Percentiles rank a stretch among this genome's conserved stretches.
Evolutionary conservation across 2,797 vertebrate species (phyloP).

Genomic region (Carduelis carduelis): DNA sequence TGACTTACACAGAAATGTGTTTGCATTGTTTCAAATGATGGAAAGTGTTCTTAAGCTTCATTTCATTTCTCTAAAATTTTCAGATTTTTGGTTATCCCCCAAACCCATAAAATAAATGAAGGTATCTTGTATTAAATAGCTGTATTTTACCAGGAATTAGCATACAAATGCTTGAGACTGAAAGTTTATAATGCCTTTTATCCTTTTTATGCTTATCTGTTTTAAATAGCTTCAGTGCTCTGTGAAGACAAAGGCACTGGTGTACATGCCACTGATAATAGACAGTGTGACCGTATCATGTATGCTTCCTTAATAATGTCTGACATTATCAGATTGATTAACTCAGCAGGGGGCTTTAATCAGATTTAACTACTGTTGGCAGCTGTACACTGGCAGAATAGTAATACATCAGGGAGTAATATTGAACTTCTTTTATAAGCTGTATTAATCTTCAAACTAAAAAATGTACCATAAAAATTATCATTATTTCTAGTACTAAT

Average conservation of each 20-base stretch:
- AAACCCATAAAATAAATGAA: not conserved
- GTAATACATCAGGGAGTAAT: constrained; percentile 59
- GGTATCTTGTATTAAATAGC: not conserved
- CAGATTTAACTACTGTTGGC: constrained; percentile 75
- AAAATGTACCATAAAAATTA: constrained; percentile 30
- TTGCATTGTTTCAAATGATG: not conserved
- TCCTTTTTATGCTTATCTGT: constrained; percentile 46
- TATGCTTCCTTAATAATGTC: constrained; percentile 74
- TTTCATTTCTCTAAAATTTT: not conserved
- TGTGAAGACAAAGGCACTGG: constrained; percentile 66
- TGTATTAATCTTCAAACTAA: constrained; percentile 49
- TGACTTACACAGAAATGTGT: not conserved
- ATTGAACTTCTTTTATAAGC: constrained; percentile 61
- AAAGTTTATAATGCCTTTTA: constrained; percentile 32
- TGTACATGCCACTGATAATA: constrained; percentile 61
- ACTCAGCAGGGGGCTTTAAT: constrained; percentile 70
- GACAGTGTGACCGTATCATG: constrained; percentile 63
- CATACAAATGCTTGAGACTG: constrained; percentile 23
- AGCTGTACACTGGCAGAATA: constrained; percentile 68
- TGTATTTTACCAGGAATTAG: constrained; percentile 20
- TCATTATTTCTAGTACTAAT: constrained; percentile 25
- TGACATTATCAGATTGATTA: constrained; percentile 79
- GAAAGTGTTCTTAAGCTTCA: not conserved
- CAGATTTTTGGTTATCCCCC: not conserved
- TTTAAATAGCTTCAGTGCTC: constrained; percentile 51